A percentile compares a stretch with the other conserved stretches of the same genome.
These are phyloP conservation scores for Hydriomena furcata DNA, from an alignment of 2,888 invertebrate species.

Conservation along the genomic window DNA sequence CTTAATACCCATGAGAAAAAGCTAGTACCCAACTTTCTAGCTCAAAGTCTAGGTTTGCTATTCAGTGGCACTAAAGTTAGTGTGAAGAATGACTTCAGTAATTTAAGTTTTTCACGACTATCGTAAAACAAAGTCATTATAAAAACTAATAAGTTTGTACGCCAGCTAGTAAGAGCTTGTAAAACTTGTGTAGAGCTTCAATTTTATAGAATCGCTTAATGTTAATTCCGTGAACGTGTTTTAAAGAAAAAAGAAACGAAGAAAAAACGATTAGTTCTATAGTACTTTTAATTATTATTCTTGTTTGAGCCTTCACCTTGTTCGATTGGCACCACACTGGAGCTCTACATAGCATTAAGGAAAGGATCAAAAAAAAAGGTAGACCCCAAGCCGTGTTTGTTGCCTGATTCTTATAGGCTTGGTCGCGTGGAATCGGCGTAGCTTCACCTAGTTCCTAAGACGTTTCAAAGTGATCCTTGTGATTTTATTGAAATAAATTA, in stretches of 20 bases:
- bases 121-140: slow-evolving; percentile 45
- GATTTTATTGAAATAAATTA: no score
- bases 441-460: no score
- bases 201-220: slow-evolving; percentile 15
- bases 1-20: slow-evolving; percentile 6
- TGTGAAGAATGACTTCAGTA: slow-evolving; percentile 44
- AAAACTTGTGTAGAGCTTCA: slow-evolving; percentile 38
- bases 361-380: no score
- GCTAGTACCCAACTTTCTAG: slow-evolving; percentile 12
- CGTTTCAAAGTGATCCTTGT: no score
- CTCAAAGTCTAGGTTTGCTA: slow-evolving; percentile 19
- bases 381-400: no score
- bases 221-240: slow-evolving; percentile 16
- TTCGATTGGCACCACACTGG: no score
- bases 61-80: slow-evolving; percentile 43
- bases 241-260: not conserved
- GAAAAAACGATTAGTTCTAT: no score
- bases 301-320: no score
- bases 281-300: no score
- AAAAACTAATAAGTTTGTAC: slow-evolving; percentile 56
- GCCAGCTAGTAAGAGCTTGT: slow-evolving; percentile 50
- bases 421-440: no score
- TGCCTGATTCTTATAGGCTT: no score
- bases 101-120: slow-evolving; percentile 47
- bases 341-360: no score